Conservation (phyloP, 2,888 invertebrate genomes). For the Smittia aterrima region DNA sequence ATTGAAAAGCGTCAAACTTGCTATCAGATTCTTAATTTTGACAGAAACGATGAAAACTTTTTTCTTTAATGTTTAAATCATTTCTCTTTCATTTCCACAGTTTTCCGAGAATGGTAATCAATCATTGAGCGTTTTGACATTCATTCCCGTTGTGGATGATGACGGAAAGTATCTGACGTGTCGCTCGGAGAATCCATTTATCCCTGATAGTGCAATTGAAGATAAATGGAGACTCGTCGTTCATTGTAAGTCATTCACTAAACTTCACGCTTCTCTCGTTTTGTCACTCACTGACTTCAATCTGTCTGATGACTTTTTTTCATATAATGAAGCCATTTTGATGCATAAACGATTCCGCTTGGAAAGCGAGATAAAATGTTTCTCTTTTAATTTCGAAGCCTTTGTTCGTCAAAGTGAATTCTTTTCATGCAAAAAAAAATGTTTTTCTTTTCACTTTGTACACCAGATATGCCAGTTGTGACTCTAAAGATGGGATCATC, state of each 20-base stretch:
- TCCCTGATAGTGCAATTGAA: conserved; percentile 77
- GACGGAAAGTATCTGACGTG: conserved; percentile 87
- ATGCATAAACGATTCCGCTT: conserved; percentile 1
- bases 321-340: conserved; percentile 29
- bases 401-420: too few relatives aligned
- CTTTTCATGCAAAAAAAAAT: neutral
- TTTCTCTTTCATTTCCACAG: conserved; percentile 53
- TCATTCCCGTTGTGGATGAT: conserved; percentile 80
- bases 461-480: conserved; percentile 80
- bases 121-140: conserved; percentile 77
- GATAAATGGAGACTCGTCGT: conserved; percentile 85
- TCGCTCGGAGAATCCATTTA: conserved; percentile 82
- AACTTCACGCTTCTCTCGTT: neutral
- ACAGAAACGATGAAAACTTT: neutral
- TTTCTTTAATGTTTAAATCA: neutral
- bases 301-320: conserved; percentile 8
- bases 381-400: too few relatives aligned
- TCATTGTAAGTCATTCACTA: conserved; percentile 71
- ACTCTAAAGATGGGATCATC: conserved; percentile 80
- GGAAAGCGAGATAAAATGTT: neutral
- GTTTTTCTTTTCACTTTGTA: too few relatives aligned
- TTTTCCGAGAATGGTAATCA: conserved; percentile 79
- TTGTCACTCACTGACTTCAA: neutral
- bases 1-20: neutral
- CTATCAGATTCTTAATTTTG: neutral